These are phyloP conservation scores for Alouatta palliata DNA, from an alignment of 2,113 vertebrate genomes.

Conservation along the genomic window DNA sequence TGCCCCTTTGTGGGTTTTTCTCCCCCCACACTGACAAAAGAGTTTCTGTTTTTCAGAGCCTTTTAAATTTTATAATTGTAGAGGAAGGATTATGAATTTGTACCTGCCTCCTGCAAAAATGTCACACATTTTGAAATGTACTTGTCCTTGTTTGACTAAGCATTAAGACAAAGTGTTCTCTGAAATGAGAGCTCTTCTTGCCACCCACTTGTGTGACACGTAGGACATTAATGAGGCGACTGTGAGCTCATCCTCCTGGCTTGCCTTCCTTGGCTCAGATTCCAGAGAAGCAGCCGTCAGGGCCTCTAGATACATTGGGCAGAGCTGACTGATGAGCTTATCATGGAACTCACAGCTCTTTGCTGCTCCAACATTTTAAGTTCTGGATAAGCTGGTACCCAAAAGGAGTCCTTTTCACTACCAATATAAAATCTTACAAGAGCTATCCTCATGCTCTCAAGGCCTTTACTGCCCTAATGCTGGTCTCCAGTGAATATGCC, in stretches of 20 bases:
- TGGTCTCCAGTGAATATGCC: background rate
- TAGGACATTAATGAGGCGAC: constrained; percentile 30
- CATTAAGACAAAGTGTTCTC: constrained; percentile 58
- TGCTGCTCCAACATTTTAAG: background rate
- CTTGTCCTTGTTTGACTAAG: constrained; percentile 58
- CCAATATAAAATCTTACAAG: background rate
- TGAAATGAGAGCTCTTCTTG: constrained; percentile 21
- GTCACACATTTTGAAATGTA: constrained; percentile 42
- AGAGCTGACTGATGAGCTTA: background rate
- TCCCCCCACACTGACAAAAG: background rate
- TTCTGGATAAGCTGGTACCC: background rate
- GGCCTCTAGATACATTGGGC: background rate
- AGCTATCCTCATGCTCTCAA: background rate
- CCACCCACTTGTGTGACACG: constrained; percentile 29
- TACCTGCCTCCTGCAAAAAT: constrained; percentile 43
- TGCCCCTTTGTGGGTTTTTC: background rate
- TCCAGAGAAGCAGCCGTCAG: background rate
- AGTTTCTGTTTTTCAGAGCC: background rate
- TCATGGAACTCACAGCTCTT: background rate
- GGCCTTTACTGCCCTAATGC: background rate
- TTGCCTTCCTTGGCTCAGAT: background rate
- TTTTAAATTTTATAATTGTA: background rate
- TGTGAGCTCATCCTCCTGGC: constrained; percentile 67
- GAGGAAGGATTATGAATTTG: background rate
- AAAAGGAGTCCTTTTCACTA: background rate